Evolutionary conservation across 2,113 vertebrate species (phyloP).

Genomic region (Pycnonotus jocosus): DNA sequence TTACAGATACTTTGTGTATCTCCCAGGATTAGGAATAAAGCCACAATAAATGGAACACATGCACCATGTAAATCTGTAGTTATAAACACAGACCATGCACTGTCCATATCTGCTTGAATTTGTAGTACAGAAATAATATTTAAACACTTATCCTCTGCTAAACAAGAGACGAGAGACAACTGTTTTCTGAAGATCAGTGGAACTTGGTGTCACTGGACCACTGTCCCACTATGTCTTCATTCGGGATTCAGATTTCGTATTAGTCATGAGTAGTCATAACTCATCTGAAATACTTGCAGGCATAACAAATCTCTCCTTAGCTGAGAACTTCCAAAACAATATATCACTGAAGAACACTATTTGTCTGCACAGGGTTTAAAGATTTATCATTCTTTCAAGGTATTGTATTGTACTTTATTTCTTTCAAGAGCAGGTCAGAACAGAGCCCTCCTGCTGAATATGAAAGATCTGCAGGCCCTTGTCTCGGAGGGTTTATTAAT

Average conservation of each 20-base stretch:
- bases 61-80: neutral
- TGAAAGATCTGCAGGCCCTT: neutral
- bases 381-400: neutral
- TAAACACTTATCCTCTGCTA: neutral
- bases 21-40: neutral
- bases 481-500: neutral
- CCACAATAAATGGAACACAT: neutral
- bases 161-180: neutral
- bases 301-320: neutral
- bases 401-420: neutral
- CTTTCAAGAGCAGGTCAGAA: neutral
- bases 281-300: neutral
- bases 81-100: neutral
- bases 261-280: neutral
- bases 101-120: neutral
- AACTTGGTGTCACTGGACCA: neutral
- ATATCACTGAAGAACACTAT: neutral
- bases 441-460: neutral
- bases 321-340: neutral
- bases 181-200: neutral
- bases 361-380: neutral
- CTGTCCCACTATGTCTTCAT: neutral
- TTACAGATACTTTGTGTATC: rapidly evolving
- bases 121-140: neutral
- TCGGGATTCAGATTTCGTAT: neutral